Conservation (phyloP, 2,113 vertebrate genomes). For the Panthera uncia region DNA sequence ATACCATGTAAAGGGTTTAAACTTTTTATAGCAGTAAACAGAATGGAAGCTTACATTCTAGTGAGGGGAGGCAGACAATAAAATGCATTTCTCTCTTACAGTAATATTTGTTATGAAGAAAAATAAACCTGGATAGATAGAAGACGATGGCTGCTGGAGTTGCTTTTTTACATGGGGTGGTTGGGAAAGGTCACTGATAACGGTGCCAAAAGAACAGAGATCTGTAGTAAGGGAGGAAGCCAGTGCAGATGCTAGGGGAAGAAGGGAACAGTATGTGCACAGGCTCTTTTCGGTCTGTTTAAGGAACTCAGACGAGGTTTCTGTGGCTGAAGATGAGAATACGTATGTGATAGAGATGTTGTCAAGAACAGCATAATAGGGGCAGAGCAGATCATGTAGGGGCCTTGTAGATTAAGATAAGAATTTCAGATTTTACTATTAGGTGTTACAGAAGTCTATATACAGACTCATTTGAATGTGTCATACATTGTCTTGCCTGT, state of each 20-base stretch:
- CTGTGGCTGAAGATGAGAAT: background rate
- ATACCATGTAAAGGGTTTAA: background rate
- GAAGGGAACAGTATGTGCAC: background rate
- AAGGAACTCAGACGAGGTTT: background rate
- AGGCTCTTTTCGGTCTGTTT: background rate
- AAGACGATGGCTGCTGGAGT: background rate
- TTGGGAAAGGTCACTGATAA: background rate
- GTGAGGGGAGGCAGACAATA: background rate
- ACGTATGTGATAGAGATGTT: background rate
- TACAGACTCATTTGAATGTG: background rate
- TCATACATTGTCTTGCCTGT: background rate
- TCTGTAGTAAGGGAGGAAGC: background rate
- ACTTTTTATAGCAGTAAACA: background rate
- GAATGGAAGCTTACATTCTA: background rate
- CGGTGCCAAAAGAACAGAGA: background rate
- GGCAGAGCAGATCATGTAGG: background rate
- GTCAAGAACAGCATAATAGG: background rate
- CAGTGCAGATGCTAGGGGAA: background rate
- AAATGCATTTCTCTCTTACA: background rate
- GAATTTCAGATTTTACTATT: constrained; percentile 5
- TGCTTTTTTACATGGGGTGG: background rate
- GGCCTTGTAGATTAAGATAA: background rate
- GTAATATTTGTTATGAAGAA: background rate
- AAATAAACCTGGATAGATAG: background rate
- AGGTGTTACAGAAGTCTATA: background rate